Conservation (phyloP, 2,113 vertebrate species). For the Sciurus niger region DNA sequence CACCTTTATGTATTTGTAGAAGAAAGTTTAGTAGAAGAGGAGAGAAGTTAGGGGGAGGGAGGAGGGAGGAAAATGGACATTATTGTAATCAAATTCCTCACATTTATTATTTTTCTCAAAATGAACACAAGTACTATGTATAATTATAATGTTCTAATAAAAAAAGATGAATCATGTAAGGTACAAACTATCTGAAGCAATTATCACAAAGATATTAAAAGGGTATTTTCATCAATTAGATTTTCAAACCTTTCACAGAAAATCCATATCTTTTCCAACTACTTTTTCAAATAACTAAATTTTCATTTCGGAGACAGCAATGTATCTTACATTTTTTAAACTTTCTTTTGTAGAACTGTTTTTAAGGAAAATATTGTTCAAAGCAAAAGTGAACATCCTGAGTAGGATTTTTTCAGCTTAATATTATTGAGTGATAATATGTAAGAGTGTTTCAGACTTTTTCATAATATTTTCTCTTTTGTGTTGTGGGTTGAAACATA, state of each 20-base stretch:
- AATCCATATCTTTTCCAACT: neutral
- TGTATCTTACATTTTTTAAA: neutral
- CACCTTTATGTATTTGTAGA: no score
- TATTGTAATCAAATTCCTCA: no score
- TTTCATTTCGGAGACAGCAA: neutral
- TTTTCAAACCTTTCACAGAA: neutral
- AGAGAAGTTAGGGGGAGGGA: no score
- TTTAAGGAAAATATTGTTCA: neutral
- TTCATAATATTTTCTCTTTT: neutral
- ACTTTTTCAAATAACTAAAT: neutral
- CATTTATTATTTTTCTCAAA: no score
- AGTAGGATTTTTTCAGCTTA: neutral
- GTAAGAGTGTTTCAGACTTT: neutral
- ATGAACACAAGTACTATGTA: no score
- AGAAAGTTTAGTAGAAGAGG: no score
- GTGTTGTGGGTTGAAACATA: neutral
- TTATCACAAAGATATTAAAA: neutral
- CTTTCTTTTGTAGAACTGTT: neutral
- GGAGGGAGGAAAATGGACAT: no score
- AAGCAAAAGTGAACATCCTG: neutral
- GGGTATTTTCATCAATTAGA: conserved; percentile 2
- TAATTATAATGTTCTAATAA: no score
- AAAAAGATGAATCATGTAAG: neutral
- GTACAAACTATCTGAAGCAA: neutral
- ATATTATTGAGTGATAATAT: neutral